Conservation (phyloP, 37 sponge, comb jelly and placozoan genomes). For the Hormiphora californensis region DNA sequence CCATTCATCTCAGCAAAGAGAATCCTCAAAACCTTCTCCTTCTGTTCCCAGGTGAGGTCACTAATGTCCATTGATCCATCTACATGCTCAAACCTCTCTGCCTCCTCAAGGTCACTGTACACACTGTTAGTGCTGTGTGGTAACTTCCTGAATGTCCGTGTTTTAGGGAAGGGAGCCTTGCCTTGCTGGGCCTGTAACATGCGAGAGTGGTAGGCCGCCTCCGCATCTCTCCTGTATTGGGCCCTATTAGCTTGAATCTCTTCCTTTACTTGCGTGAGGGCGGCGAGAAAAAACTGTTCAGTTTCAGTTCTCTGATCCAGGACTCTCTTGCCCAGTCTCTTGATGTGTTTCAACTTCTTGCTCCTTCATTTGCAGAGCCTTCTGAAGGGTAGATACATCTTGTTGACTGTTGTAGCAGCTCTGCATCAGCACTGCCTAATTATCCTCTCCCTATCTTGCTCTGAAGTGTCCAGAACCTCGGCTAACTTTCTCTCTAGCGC, state of each 20-base stretch:
- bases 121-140: slow-evolving; percentile 79
- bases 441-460: slow-evolving; percentile 24
- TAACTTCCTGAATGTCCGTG: slow-evolving; percentile 68
- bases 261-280: slow-evolving; percentile 71
- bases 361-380: slow-evolving; percentile 56
- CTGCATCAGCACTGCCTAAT: slow-evolving; percentile 51
- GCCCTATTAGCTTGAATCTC: slow-evolving; percentile 61
- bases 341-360: slow-evolving; percentile 72
- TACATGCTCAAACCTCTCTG: slow-evolving; percentile 55
- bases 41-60: slow-evolving; percentile 94
- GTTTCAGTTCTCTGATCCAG: slow-evolving; percentile 82
- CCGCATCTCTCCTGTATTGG: slow-evolving; percentile 67
- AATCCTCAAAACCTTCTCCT: slow-evolving; percentile 70
- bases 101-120: slow-evolving; percentile 70
- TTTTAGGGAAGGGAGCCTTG: slow-evolving; percentile 63
- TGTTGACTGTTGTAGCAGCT: slow-evolving; percentile 16
- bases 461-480: not conserved
- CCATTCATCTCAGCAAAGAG: slow-evolving; percentile 78
- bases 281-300: slow-evolving; percentile 83
- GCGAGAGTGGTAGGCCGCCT: slow-evolving; percentile 60
- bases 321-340: slow-evolving; percentile 66
- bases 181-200: slow-evolving; percentile 69
- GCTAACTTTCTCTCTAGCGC: slow-evolving; percentile 14
- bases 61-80: slow-evolving; percentile 58
- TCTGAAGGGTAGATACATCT: slow-evolving; percentile 9